These are phyloP conservation scores for Anguilla rostrata DNA, from an alignment of 2,113 vertebrate genomes.

Conservation along the genomic window DNA sequence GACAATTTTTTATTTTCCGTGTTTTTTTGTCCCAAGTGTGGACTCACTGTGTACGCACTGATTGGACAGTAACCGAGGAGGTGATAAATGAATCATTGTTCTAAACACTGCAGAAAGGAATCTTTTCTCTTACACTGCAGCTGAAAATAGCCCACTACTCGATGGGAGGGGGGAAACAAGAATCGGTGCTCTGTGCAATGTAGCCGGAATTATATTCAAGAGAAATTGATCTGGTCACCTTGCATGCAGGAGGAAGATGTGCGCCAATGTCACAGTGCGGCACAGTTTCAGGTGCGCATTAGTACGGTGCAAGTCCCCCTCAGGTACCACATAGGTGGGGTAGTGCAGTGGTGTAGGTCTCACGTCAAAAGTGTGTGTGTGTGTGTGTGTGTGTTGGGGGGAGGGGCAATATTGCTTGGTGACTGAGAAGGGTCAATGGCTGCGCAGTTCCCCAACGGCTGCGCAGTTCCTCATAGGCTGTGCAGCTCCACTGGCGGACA, in stretches of 20 bases:
- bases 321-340: background rate
- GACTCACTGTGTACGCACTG: background rate
- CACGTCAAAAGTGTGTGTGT: background rate
- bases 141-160: slow-evolving; percentile 38
- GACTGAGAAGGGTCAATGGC: no score
- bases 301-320: background rate
- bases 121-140: slow-evolving; percentile 24
- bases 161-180: slow-evolving; percentile 31
- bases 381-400: no score
- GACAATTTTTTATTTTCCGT: background rate
- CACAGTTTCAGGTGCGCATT: slow-evolving; percentile 33
- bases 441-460: no score
- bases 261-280: slow-evolving; percentile 32
- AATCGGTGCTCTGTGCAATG: slow-evolving; percentile 44
- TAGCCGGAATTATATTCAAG: slow-evolving; percentile 50
- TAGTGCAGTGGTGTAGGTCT: background rate
- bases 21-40: background rate
- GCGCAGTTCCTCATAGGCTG: no score
- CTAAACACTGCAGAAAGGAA: slow-evolving; percentile 32
- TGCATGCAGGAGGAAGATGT: slow-evolving; percentile 22
- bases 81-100: slow-evolving; percentile 14
- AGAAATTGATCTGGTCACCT: slow-evolving; percentile 59
- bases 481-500: no score
- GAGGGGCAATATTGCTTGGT: no score
- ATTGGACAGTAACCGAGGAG: background rate